Percentiles rank a stretch among this genome's conserved stretches.
Evolutionary conservation across 2,113 vertebrate genomes (phyloP).

Genomic region (Hepsetus odoe): DNA sequence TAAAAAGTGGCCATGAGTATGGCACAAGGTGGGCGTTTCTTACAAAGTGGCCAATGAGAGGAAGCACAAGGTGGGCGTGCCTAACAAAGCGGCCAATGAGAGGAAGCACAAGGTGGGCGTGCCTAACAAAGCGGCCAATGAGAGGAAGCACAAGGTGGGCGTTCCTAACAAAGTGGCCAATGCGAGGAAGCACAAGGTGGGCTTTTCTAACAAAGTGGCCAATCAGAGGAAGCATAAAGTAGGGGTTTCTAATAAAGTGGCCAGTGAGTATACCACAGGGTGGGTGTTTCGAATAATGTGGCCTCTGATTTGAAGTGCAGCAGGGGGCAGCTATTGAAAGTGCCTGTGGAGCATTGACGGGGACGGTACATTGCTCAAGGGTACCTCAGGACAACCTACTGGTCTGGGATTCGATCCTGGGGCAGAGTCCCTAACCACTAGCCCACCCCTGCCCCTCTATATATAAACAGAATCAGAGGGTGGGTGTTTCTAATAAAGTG

Average conservation of each 20-base stretch:
- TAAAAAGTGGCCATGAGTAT: not conserved
- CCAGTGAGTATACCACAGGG: not conserved
- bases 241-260: not conserved
- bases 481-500: not conserved
- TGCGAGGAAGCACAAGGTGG: not conserved
- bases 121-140: not conserved
- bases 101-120: not conserved
- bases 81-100: not conserved
- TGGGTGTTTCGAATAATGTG: not conserved
- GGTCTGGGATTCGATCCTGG: too few relatives aligned
- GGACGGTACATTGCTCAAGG: too few relatives aligned
- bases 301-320: not conserved
- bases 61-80: not conserved
- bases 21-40: not conserved
- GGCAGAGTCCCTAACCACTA: too few relatives aligned
- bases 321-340: too few relatives aligned
- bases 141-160: not conserved
- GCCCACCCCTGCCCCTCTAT: too few relatives aligned
- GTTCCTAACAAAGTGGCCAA: not conserved
- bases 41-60: not conserved
- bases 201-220: not conserved
- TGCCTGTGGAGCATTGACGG: too few relatives aligned
- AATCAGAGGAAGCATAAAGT: not conserved
- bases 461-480: too few relatives aligned
- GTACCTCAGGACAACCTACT: too few relatives aligned